These are phyloP conservation scores for Cyprinodon diabolis DNA, from an alignment of 2,797 vertebrate genomes.

Conservation along the genomic window DNA sequence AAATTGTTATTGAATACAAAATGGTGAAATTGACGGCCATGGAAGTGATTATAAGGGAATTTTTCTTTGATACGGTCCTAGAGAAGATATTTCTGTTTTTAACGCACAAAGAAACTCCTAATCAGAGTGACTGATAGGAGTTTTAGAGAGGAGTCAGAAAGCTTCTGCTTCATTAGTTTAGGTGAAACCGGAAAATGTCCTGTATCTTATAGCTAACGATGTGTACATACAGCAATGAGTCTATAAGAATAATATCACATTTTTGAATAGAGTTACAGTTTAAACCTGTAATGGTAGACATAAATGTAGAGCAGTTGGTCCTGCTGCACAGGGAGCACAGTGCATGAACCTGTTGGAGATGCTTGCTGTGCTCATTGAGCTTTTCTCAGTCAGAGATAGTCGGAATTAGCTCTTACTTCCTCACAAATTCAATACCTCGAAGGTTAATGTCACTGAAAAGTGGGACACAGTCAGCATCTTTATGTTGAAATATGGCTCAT, in stretches of 20 bases:
- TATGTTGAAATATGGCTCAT: neutral
- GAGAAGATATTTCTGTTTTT: conserved; percentile 31
- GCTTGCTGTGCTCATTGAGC: conserved; percentile 62
- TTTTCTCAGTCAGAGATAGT: conserved; percentile 49
- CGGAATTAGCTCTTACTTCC: conserved; percentile 43
- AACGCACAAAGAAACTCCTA: conserved; percentile 17
- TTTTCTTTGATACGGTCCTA: conserved; percentile 64
- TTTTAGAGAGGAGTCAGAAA: too few species aligned
- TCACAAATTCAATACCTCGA: conserved; percentile 17
- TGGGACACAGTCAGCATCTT: neutral
- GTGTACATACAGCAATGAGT: neutral
- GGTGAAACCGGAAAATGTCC: conserved; percentile 17
- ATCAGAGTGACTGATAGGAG: conserved; percentile 13
- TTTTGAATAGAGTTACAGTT: neutral
- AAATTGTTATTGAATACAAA: conserved; percentile 55
- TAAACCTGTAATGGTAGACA: neutral
- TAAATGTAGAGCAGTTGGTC: neutral
- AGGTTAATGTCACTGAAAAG: neutral
- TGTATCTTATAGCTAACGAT: conserved; percentile 36
- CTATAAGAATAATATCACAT: too few species aligned
- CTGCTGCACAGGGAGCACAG: neutral
- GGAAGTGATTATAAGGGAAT: conserved; percentile 66
- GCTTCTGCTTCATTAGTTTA: conserved; percentile 8
- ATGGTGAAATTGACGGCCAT: conserved; percentile 27
- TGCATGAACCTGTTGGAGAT: conserved; percentile 16